A percentile compares a stretch with the other conserved stretches of the same genome.
Conservation (phyloP, 2,113 vertebrate genomes). For the Heterochromis multidens region DNA sequence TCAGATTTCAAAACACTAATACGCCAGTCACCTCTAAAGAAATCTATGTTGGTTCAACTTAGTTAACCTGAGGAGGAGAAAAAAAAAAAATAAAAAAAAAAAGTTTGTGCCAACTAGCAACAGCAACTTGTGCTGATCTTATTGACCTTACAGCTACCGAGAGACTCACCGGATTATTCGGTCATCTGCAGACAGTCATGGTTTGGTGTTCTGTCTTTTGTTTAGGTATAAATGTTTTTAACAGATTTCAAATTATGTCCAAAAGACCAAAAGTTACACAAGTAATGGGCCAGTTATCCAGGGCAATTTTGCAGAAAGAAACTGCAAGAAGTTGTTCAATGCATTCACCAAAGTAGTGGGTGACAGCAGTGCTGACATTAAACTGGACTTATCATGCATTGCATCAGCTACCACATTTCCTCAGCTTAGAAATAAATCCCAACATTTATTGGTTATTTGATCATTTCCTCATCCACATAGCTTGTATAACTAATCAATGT, state of each 20-base stretch:
- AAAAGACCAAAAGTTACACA: accelerated
- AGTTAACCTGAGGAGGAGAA: background rate
- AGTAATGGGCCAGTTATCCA: background rate
- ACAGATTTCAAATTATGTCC: background rate
- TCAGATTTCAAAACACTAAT: background rate
- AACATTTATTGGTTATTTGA: background rate
- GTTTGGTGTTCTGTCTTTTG: background rate
- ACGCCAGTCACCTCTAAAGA: background rate
- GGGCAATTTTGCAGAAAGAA: background rate
- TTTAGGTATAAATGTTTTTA: background rate
- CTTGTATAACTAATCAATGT: slow-evolving; percentile 6
- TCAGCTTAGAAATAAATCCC: background rate
- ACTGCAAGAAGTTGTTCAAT: accelerated
- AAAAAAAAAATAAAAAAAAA: background rate
- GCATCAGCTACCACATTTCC: background rate
- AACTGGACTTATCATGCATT: background rate
- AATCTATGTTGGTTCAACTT: background rate
- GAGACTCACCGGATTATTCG: background rate
- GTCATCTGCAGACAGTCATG: background rate
- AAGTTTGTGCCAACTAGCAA: background rate
- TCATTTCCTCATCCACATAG: background rate
- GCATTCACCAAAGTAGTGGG: background rate
- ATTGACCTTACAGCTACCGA: background rate
- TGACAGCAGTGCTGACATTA: background rate
- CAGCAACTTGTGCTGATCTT: background rate